Conservation (phyloP, 2,113 vertebrate genomes). For the Platichthys flesus region DNA sequence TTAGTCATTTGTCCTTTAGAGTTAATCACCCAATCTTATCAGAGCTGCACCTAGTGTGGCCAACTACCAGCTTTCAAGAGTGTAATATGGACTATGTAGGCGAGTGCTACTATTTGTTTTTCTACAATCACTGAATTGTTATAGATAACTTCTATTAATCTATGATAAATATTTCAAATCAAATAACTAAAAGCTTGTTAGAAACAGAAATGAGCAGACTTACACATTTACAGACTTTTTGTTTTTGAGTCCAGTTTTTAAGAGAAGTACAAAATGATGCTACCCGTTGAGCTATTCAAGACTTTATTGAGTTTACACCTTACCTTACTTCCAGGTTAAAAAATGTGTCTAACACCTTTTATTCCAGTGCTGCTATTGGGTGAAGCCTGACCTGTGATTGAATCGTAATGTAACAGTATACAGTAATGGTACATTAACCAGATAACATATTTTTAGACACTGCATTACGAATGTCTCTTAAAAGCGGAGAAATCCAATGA, state of each 20-base stretch:
- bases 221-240: too few species aligned
- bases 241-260: neutral
- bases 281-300: neutral
- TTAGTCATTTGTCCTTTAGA: neutral
- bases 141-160: too few species aligned
- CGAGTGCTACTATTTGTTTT: too few species aligned
- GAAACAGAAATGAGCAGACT: too few species aligned
- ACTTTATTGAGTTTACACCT: slow-evolving; percentile 35
- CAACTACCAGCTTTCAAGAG: too few species aligned
- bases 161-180: too few species aligned
- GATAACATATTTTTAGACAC: slow-evolving; percentile 6
- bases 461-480: neutral
- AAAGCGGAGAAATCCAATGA: neutral
- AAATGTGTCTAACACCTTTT: slow-evolving; percentile 19
- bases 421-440: slow-evolving; percentile 59
- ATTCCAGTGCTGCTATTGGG: neutral
- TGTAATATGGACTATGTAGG: neutral
- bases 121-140: too few species aligned
- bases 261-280: neutral
- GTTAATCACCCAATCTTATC: neutral
- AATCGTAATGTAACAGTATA: slow-evolving; percentile 34
- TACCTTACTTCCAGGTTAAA: neutral
- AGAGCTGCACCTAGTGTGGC: neutral
- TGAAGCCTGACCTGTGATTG: neutral
- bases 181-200: too few species aligned